Base-by-base conservation (phyloP, 2,888 invertebrate genomes). In the Lepidocyrtinus sp. region DNA sequence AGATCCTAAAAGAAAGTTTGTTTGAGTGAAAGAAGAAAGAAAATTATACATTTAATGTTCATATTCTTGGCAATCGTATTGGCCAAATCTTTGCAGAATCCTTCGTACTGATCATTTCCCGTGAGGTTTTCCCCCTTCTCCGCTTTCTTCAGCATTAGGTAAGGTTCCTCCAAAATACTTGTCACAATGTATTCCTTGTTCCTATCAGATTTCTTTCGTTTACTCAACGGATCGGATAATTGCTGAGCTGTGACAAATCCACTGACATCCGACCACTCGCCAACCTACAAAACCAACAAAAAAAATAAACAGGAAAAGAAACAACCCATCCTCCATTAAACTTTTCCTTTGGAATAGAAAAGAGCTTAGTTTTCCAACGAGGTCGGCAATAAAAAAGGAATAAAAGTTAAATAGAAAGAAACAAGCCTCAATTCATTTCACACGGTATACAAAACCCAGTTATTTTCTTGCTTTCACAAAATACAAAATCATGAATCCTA, bases 141-240 rank as follows among this genome's bases (percentile, higher is more conserved):
- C 1, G 92, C 90, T 81, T 91, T 91, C 87, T 92, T 93, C 84
- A 92, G 88, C 94, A 95, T 95, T 87, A 96, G 92, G 87, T 95
- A 97, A 0, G 96, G 96, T 87, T 96, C 96, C 89, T 96, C 96
- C 87, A 96, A 90, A 81, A 96, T 92, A 1, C 95, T 94, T 15
- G 95, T 94, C n/a, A 97, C 93, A 81, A 95, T 92, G 87, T 95
- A 96, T 0, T 96, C 96, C 88, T 92, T 93, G 88, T 96, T 96
- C 84, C 92, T 93, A 86, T 95, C 94, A 85, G 94, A 71, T 70
- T 74, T 77, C 55, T 63, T 74, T 63, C 64, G 75, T 64, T 79
- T 75, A 71, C 46, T 70, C 67, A 76, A 73, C 67, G 77, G 74
- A 62, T 77, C 64, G 50, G 77, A 74, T 69, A 70, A 67, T 70